A percentile compares a stretch with the other conserved stretches of the same genome.
Evolutionary conservation across 2,888 invertebrate genomes (phyloP).

Genomic region (Calameuta pallipes): DNA sequence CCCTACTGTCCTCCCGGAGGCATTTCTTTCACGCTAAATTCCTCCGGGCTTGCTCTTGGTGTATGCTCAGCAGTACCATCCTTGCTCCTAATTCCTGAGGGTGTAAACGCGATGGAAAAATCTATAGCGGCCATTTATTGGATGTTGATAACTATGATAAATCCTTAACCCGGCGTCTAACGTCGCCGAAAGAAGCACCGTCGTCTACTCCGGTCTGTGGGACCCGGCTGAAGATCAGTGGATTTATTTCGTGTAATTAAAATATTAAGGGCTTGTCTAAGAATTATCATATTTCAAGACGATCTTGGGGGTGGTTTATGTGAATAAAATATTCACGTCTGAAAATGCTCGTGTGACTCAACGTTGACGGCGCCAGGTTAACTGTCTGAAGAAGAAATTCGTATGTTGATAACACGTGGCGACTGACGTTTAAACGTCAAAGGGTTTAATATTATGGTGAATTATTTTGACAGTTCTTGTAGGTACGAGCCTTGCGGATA

Average conservation of each 20-base stretch:
- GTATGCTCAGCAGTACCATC: not conserved
- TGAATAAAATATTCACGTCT: no score
- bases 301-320: no score
- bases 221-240: no score
- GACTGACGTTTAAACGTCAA: not conserved
- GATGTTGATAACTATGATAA: not conserved
- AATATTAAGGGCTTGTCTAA: no score
- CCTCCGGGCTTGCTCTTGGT: not conserved
- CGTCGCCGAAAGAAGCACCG: no score
- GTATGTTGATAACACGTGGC: not conserved
- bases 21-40: not conserved
- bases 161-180: not conserved
- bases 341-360: no score
- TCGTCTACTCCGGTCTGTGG: no score
- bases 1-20: not conserved
- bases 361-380: no score
- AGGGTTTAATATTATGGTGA: not conserved
- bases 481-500: not conserved
- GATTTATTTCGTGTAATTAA: no score
- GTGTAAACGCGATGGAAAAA: not conserved
- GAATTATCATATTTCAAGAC: no score
- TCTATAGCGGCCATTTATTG: not conserved
- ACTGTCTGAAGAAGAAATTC: not conserved
- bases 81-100: not conserved
- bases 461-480: not conserved